Evolutionary conservation across 2,797 vertebrate genomes (phyloP), one percentile per base, ranked within the genome.

Genomic region (Schizopygopsis pylzovi): DNA sequence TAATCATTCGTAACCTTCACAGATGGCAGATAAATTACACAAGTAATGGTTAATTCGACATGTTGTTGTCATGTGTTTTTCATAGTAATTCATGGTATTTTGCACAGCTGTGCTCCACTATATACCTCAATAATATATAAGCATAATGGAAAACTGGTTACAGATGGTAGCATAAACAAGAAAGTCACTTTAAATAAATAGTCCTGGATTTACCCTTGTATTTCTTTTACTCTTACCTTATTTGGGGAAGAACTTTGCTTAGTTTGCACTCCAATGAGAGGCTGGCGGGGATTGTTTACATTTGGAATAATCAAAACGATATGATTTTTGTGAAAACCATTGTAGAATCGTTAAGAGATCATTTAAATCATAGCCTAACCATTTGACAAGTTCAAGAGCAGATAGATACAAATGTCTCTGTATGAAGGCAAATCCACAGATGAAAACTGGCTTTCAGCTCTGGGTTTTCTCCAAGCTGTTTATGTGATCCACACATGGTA

Each of bases 381-480:
- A 89, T 93, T 89, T 91, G 90, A 92, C 92, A 91, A 89, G 86
- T 91, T 92, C 88, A 70, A 91, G 91, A 92, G 93, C 91, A 94
- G 92, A 75, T 90, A 93, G 89, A 92, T 94, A 91, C 93, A 96
- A 94, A 95, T 95, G 94, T 95, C 86, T 91, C 82, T 88, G 89
- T 91, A 92, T 68, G 92, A 94, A 95, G 93, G 93, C 94, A 91
- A 91, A 90, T 92, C 89, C 93, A 92, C 90, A 93, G 95, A 92
- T 87, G 90, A 90, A 90, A 90, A 92, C 90, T 90, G 90, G 87
- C 91, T 91, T 91, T 94, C 92, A 90, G 85, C 65, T 87, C 88
- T 83, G 86, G 80, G 85, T 92, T 91, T 91, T 94, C 91, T 92
- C 93, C 93, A 89, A 95, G 91, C 92, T 96, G 96, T 96, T 97